Evolutionary conservation across 2,113 vertebrate species (phyloP).

Genomic region (Xiphorhynchus elegans): DNA sequence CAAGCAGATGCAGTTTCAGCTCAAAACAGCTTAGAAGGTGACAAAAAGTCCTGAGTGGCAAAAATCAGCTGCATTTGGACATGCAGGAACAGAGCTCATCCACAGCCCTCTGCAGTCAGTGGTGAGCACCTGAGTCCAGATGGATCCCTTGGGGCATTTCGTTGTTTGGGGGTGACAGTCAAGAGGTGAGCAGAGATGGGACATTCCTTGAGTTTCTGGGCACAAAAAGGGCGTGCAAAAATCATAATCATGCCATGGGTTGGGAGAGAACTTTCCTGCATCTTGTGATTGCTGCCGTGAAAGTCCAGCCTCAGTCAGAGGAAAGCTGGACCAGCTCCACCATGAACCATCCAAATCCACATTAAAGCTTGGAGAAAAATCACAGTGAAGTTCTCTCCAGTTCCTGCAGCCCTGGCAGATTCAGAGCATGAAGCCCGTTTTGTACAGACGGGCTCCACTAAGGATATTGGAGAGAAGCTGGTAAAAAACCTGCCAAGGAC

Average conservation of each 20-base stretch:
- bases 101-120: not conserved
- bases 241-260: fast-evolving
- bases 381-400: not conserved
- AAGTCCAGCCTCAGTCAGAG: not conserved
- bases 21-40: not conserved
- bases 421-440: not conserved
- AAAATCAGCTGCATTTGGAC: fast-evolving
- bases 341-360: not conserved
- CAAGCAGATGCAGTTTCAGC: too few relatives aligned
- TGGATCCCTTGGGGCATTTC: fast-evolving
- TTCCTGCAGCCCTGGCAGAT: not conserved
- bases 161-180: fast-evolving
- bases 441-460: not conserved
- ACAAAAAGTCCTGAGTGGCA: fast-evolving
- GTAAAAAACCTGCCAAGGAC: not conserved
- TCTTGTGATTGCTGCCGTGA: fast-evolving
- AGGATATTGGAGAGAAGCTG: not conserved
- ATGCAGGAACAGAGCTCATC: not conserved
- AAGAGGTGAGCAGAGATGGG: not conserved
- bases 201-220: fast-evolving
- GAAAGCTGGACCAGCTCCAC: not conserved
- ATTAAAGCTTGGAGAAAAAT: not conserved
- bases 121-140: not conserved
- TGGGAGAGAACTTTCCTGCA: not conserved
- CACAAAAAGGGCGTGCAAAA: fast-evolving